Conservation (phyloP, 2,888 invertebrate genomes). For the Eilema griseolum region DNA sequence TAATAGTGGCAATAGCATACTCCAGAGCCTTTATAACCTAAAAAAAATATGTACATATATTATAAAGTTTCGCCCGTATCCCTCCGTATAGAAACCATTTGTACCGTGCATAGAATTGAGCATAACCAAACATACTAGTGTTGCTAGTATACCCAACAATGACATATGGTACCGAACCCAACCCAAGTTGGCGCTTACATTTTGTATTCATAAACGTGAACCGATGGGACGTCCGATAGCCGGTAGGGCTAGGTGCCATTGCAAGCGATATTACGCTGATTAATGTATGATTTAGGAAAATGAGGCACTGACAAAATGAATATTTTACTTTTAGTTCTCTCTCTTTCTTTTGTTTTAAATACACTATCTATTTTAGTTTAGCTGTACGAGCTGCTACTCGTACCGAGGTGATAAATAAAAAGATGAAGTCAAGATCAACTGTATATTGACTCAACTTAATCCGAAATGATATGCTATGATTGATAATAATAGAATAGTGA, state of each 20-base stretch:
- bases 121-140: constrained; percentile 23
- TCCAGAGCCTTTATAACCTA: too few species aligned
- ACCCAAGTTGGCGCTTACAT: constrained; percentile 46
- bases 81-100: not conserved
- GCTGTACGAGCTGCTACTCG: too few species aligned
- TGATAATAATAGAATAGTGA: too few species aligned
- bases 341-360: too few species aligned
- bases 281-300: constrained; percentile 5
- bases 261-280: constrained; percentile 20
- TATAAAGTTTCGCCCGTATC: not conserved
- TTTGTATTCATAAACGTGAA: constrained; percentile 52
- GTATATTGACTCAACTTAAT: too few species aligned
- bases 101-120: not conserved
- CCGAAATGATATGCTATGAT: too few species aligned
- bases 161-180: constrained; percentile 33
- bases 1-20: too few species aligned
- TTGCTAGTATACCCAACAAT: constrained; percentile 28
- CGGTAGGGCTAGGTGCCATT: constrained; percentile 28
- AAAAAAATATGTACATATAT: not conserved
- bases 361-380: too few species aligned
- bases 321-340: too few species aligned
- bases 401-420: too few species aligned
- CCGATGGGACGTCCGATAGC: constrained; percentile 46
- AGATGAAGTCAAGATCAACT: too few species aligned
- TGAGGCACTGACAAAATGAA: not conserved